Percentiles rank a stretch among this genome's conserved stretches.
phyloP scores from a whole-genome alignment of 2,113 vertebrate species.

The Paradisaea rubra region DNA sequence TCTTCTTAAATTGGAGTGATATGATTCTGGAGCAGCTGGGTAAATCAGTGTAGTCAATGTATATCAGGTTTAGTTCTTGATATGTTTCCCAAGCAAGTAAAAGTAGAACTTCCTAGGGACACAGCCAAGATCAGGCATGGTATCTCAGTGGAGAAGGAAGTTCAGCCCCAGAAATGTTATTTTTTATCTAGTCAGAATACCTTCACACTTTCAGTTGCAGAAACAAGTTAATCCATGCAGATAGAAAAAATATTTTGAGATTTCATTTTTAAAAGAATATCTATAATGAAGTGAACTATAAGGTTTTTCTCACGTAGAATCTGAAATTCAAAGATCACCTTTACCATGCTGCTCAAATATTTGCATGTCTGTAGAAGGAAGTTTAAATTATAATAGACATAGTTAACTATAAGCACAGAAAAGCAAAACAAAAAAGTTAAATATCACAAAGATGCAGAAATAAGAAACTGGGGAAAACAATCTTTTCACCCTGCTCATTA shows the following conservation, averaged over 20 bases:
- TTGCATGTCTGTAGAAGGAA: not conserved
- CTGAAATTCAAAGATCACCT: not conserved
- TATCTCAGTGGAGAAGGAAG: not conserved
- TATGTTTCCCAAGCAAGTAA: not conserved
- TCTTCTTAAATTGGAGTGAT: not conserved
- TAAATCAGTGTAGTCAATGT: accelerated
- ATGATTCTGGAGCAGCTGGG: not conserved
- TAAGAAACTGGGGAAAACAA: not conserved
- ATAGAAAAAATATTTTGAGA: not conserved
- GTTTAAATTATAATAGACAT: not conserved
- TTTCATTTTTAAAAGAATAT: not conserved
- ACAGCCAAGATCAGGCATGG: not conserved
- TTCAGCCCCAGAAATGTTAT: not conserved
- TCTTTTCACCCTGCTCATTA: not conserved
- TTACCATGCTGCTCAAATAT: not conserved
- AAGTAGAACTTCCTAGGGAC: not conserved
- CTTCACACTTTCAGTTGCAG: not conserved
- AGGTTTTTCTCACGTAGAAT: not conserved
- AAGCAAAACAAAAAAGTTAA: not conserved
- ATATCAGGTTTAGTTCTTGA: not conserved
- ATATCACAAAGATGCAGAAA: not conserved
- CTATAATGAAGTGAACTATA: not conserved
- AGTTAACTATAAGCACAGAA: not conserved
- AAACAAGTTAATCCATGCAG: not conserved
- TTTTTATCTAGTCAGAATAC: not conserved